Evolutionary conservation across 2,113 vertebrate species (phyloP).

Genomic region (Neodontobutis hainanensis): DNA sequence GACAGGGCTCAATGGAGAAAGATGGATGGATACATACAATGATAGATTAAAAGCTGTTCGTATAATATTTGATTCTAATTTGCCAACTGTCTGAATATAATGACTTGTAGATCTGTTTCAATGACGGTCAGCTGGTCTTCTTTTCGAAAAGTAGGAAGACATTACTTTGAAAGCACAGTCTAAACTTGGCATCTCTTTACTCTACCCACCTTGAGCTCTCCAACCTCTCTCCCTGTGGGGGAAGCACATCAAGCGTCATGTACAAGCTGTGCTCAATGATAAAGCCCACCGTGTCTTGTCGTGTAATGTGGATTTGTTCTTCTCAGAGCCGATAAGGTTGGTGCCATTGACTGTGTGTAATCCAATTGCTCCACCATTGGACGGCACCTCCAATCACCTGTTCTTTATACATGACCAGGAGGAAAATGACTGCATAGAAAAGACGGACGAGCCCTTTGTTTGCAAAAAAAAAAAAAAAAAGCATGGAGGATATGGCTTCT

Average conservation of each 20-base stretch:
- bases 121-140: background rate
- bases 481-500: background rate
- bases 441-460: background rate
- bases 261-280: conserved; percentile 70
- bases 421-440: background rate
- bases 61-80: conserved; percentile 5
- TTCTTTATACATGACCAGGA: conserved; percentile 2
- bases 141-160: too few species aligned
- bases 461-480: background rate
- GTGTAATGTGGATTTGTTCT: conserved; percentile 54
- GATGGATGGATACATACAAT: background rate
- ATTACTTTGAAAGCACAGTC: background rate
- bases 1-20: background rate
- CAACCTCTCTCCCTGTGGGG: conserved; percentile 9
- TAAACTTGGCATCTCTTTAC: conserved; percentile 41
- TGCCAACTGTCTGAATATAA: background rate
- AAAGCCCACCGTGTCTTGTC: conserved; percentile 56
- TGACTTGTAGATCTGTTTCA: background rate
- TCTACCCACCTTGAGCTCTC: conserved; percentile 37
- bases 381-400: conserved; percentile 11
- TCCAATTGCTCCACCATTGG: conserved; percentile 52
- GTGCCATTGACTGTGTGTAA: conserved; percentile 48
- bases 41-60: conserved; percentile 5
- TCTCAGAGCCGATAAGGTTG: conserved; percentile 45
- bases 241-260: conserved; percentile 32